Evolutionary conservation across 2,888 invertebrate genomes (phyloP).

Genomic region (Dendrolimus pini): DNA sequence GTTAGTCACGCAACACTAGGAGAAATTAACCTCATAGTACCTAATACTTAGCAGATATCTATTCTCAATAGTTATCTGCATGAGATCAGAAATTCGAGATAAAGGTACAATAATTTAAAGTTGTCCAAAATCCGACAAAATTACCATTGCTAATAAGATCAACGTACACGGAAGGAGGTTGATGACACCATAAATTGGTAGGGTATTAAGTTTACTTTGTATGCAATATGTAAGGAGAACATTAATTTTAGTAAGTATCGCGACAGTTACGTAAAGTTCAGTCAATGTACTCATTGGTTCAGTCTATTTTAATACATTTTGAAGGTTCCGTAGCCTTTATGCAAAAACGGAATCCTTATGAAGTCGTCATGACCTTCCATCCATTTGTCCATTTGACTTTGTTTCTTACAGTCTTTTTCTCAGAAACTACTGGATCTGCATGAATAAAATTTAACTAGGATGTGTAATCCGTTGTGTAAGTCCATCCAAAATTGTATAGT

Average conservation of each 20-base stretch:
- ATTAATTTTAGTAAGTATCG: neutral
- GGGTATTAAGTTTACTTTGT: slow-evolving; percentile 1
- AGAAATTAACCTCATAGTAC: neutral
- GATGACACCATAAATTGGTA: slow-evolving; percentile 22
- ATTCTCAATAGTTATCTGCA: neutral
- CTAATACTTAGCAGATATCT: slow-evolving; percentile 1
- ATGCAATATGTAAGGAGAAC: neutral
- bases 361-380: too few relatives aligned
- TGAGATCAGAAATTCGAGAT: neutral
- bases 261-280: too few relatives aligned
- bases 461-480: too few relatives aligned
- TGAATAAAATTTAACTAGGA: too few relatives aligned
- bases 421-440: too few relatives aligned
- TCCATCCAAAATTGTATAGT: too few relatives aligned
- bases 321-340: too few relatives aligned
- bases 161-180: slow-evolving; percentile 20
- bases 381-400: too few relatives aligned
- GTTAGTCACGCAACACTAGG: neutral
- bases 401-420: too few relatives aligned
- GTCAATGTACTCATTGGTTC: too few relatives aligned
- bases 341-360: too few relatives aligned
- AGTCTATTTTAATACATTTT: too few relatives aligned
- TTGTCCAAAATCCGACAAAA: slow-evolving; percentile 14
- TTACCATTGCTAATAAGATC: slow-evolving; percentile 26
- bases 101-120: slow-evolving; percentile 2